Conservation (phyloP, 2,797 vertebrate species). For the Takifugu rubripes region DNA sequence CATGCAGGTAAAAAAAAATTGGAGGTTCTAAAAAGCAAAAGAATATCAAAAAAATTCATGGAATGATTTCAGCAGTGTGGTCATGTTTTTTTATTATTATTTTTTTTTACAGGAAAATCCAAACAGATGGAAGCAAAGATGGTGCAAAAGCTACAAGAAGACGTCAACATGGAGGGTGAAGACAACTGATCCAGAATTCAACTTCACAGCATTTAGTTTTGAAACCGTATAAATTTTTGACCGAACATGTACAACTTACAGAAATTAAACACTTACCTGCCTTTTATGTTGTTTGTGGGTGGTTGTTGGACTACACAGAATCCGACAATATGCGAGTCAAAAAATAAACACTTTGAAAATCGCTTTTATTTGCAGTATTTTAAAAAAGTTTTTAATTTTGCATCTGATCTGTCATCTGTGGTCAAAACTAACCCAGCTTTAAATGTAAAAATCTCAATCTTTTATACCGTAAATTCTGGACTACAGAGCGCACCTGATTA, state of each 20-base stretch:
- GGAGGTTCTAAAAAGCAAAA: neutral
- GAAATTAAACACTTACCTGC: neutral
- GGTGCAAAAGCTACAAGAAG: conserved; percentile 90
- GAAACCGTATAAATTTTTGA: conserved; percentile 1
- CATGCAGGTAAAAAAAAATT: conserved; percentile 79
- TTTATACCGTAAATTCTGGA: no score
- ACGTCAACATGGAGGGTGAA: conserved; percentile 86
- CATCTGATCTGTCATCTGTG: no score
- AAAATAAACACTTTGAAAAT: conserved; percentile 4
- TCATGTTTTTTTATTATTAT: conserved; percentile 3
- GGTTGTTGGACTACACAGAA: conserved; percentile 4
- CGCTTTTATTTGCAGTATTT: neutral
- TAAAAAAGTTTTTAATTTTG: no score
- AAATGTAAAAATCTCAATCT: no score
- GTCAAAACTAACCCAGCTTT: no score
- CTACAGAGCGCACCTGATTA: no score
- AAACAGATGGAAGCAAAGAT: conserved; percentile 94
- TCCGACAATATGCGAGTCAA: neutral
- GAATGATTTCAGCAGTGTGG: neutral
- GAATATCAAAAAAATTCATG: neutral
- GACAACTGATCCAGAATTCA: conserved; percentile 38
- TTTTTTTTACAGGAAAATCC: conserved; percentile 78
- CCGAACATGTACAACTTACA: neutral
- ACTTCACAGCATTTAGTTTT: conserved; percentile 11
- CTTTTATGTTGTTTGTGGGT: neutral